Evolutionary conservation across 2,888 invertebrate genomes (phyloP).

Genomic region (Drosophila neonasuta): DNA sequence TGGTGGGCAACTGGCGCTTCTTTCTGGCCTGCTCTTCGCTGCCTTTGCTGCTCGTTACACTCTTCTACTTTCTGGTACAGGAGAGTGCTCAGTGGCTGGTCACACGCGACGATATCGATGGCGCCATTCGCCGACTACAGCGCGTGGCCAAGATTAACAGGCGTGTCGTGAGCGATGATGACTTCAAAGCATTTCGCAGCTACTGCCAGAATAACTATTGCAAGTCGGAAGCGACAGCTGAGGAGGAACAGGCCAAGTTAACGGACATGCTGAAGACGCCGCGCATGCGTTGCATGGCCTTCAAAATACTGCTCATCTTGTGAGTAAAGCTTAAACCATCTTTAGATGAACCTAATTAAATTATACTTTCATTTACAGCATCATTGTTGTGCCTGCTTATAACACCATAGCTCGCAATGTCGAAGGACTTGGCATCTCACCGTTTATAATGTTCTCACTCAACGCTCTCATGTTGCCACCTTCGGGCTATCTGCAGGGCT

Average conservation of each 20-base stretch:
- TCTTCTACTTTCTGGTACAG: constrained; percentile 83
- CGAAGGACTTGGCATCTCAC: constrained; percentile 82
- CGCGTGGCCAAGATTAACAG: constrained; percentile 83
- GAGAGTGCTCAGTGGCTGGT: constrained; percentile 83
- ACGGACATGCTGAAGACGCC: constrained; percentile 83
- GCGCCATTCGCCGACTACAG: constrained; percentile 83
- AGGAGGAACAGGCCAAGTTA: constrained; percentile 48
- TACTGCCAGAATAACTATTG: constrained; percentile 81
- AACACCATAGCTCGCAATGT: constrained; percentile 84
- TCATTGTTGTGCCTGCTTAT: constrained; percentile 84
- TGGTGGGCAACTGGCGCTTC: constrained; percentile 83
- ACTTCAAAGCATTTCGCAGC: constrained; percentile 62
- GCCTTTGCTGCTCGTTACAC: constrained; percentile 82
- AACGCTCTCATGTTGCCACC: constrained; percentile 84
- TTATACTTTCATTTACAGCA: constrained; percentile 75
- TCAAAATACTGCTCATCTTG: constrained; percentile 84
- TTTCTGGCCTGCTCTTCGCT: constrained; percentile 83
- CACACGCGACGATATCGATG: constrained; percentile 83
- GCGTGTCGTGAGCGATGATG: constrained; percentile 78
- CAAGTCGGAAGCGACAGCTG: constrained; percentile 67
- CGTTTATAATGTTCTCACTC: constrained; percentile 83
- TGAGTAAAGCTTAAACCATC: constrained; percentile 74
- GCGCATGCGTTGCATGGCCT: constrained; percentile 83
- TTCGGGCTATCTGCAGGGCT: constrained; percentile 80
- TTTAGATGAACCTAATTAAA: neutral